Percentiles rank a stretch among this genome's conserved stretches.
Evolutionary conservation across 2,888 invertebrate species (phyloP).

Genomic region (Philopedon plagiatum): DNA sequence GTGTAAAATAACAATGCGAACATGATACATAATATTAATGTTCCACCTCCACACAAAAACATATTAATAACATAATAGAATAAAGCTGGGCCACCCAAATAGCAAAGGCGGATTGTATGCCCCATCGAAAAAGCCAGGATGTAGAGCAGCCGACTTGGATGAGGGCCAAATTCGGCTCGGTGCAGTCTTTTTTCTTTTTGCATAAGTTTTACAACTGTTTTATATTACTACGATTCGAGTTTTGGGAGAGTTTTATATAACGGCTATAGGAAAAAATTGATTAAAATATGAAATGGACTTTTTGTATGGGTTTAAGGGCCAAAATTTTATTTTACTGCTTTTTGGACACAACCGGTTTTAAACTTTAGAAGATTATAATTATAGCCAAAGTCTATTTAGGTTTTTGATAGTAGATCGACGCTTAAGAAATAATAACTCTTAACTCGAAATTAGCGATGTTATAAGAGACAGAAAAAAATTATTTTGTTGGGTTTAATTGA

Average conservation of each 20-base stretch:
- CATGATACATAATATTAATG: slow-evolving; percentile 1
- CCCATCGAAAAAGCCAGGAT: slow-evolving; percentile 25
- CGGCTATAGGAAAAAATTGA: not conserved
- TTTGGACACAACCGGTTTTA: no score
- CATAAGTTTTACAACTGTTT: slow-evolving; percentile 21
- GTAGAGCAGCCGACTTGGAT: slow-evolving; percentile 27
- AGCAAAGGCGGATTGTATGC: slow-evolving; percentile 3
- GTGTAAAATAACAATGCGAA: not conserved
- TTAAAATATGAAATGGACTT: not conserved
- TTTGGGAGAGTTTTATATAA: slow-evolving; percentile 11
- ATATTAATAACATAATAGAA: slow-evolving; percentile 24
- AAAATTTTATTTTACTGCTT: no score
- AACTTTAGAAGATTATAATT: no score
- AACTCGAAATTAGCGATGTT: no score
- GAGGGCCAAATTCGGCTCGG: slow-evolving; percentile 22
- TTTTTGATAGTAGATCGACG: no score
- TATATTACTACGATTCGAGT: slow-evolving; percentile 20
- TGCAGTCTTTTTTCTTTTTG: slow-evolving; percentile 23
- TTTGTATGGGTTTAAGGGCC: no score
- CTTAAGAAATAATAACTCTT: no score
- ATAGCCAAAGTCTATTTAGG: no score
- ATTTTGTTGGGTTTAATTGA: no score
- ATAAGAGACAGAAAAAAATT: no score
- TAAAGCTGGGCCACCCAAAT: slow-evolving; percentile 27
- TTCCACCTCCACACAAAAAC: slow-evolving; percentile 10